phyloP scores from a whole-genome alignment of 92 coral and sea anemone species.

The Pocillopora meandrina region DNA sequence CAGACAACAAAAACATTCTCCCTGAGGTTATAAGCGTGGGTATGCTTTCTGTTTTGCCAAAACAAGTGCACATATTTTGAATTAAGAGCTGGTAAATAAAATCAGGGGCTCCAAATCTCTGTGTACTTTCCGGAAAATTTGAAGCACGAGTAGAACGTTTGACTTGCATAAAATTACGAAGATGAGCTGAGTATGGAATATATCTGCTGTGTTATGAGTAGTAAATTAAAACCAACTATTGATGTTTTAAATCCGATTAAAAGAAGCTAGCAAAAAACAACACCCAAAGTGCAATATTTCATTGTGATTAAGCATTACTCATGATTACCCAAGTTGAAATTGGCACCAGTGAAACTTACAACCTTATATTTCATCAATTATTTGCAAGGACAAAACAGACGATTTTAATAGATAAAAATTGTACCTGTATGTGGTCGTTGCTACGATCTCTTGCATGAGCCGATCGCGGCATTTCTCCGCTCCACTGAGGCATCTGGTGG shows the following conservation, averaged over 20 bases:
- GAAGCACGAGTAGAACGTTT: constrained; percentile 7
- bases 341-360: constrained; percentile 1
- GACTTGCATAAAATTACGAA: constrained; percentile 24
- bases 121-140: constrained; percentile 30
- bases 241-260: neutral
- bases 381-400: neutral
- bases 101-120: constrained; percentile 15
- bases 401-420: constrained; percentile 21
- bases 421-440: constrained; percentile 97
- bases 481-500: constrained; percentile 92
- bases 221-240: neutral
- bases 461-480: constrained; percentile 95
- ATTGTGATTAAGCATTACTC: neutral
- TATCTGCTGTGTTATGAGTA: neutral
- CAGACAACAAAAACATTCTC: neutral
- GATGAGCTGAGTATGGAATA: neutral
- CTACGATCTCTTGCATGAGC: constrained; percentile 95
- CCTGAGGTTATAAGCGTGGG: neutral
- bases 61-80: constrained; percentile 34
- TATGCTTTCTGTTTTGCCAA: constrained; percentile 19
- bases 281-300: neutral
- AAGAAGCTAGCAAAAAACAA: neutral
- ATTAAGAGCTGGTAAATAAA: constrained; percentile 21
- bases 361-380: neutral
- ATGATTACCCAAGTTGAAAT: constrained; percentile 12